Conservation (phyloP, 2,888 invertebrate genomes). For the Thera britannica region DNA sequence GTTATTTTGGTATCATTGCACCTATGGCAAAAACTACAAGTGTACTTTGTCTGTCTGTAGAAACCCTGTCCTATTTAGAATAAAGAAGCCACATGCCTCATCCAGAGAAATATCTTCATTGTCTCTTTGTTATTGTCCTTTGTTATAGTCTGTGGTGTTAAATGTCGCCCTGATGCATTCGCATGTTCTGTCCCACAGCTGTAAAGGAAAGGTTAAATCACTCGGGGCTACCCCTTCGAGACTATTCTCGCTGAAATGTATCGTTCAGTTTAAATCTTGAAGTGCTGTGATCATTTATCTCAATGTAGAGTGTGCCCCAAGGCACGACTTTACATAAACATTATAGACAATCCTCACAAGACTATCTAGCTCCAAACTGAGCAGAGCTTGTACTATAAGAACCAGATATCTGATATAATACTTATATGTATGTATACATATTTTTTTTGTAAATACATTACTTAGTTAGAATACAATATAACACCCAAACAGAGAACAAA, state of each 20-base stretch:
- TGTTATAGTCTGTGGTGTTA: conserved; percentile 76
- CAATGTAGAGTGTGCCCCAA: neutral
- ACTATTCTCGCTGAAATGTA: neutral
- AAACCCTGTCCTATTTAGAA: neutral
- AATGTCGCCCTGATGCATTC: conserved; percentile 56
- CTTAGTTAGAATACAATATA: too few species aligned
- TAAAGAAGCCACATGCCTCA: conserved; percentile 44
- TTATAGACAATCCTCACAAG: too few species aligned
- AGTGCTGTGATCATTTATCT: neutral
- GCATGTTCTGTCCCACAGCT: conserved; percentile 40
- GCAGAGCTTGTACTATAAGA: too few species aligned
- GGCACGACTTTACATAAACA: too few species aligned
- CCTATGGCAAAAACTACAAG: too few species aligned
- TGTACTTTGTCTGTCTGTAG: too few species aligned
- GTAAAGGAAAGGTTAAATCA: conserved; percentile 7
- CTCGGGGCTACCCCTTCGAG: neutral
- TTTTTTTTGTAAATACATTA: too few species aligned
- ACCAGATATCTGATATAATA: too few species aligned
- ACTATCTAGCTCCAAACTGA: too few species aligned
- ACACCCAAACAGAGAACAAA: too few species aligned
- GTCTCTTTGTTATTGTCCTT: conserved; percentile 64
- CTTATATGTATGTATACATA: too few species aligned
- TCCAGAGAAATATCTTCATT: conserved; percentile 47
- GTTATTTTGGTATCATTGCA: too few species aligned
- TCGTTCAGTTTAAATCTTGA: neutral